Evolutionary conservation across 2,888 invertebrate species (phyloP).

Genomic region (Druceiella hillmani): DNA sequence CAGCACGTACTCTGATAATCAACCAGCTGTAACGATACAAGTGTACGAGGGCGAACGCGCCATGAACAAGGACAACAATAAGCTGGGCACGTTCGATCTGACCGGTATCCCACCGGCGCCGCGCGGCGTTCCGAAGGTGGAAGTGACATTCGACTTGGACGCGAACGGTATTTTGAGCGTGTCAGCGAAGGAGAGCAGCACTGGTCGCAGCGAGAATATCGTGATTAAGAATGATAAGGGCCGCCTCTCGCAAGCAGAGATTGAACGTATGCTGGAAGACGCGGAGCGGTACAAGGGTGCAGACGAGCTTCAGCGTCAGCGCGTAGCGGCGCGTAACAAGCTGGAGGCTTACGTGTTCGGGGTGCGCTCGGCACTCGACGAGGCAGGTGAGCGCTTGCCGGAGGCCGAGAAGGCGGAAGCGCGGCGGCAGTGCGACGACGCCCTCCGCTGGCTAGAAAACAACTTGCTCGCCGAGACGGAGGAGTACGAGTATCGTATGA

Average conservation of each 20-base stretch:
- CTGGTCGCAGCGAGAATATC: constrained; percentile 66
- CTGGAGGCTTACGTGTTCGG: constrained; percentile 67
- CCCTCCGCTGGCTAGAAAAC: constrained; percentile 65
- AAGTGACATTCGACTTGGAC: constrained; percentile 70
- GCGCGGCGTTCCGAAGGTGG: constrained; percentile 62
- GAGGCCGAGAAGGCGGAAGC: constrained; percentile 58
- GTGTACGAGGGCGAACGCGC: constrained; percentile 73
- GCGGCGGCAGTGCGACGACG: constrained; percentile 49
- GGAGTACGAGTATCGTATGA: constrained; percentile 56
- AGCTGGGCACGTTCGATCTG: constrained; percentile 58
- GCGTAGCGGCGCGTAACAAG: constrained; percentile 63
- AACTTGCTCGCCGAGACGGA: constrained; percentile 61
- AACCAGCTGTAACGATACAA: constrained; percentile 67
- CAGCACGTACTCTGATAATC: constrained; percentile 77
- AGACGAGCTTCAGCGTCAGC: constrained; percentile 62
- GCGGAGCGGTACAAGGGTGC: constrained; percentile 70
- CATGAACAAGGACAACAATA: constrained; percentile 76
- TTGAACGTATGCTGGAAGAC: constrained; percentile 71
- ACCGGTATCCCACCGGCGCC: constrained; percentile 67
- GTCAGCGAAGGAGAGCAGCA: constrained; percentile 66
- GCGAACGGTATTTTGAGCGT: constrained; percentile 81
- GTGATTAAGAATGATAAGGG: constrained; percentile 81
- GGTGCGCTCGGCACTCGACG: constrained; percentile 62
- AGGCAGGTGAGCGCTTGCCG: constrained; percentile 54
- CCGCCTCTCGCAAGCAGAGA: constrained; percentile 72